Evolutionary conservation across 2,113 vertebrate species (phyloP).

Genomic region (Scomber scombrus): DNA sequence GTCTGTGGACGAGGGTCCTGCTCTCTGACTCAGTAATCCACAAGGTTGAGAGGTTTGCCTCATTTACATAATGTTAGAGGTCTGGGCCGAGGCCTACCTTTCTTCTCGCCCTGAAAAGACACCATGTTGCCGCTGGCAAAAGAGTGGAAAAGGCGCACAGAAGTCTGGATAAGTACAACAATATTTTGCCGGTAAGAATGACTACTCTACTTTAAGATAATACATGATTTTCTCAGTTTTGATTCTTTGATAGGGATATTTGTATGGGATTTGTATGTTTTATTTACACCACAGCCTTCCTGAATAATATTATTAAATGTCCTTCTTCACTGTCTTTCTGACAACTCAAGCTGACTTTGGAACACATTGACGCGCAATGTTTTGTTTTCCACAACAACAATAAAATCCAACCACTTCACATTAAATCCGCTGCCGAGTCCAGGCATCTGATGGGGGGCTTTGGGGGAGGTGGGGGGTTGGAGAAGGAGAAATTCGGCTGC

Average conservation of each 20-base stretch:
- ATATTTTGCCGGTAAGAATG: slow-evolving; percentile 41
- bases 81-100: slow-evolving; percentile 82
- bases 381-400: slow-evolving; percentile 34
- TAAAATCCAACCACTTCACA: slow-evolving; percentile 64
- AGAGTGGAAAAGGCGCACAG: slow-evolving; percentile 42
- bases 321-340: slow-evolving; percentile 26
- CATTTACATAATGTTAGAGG: slow-evolving; percentile 87
- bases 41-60: slow-evolving; percentile 88
- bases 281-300: neutral
- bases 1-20: slow-evolving; percentile 84
- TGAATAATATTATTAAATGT: neutral
- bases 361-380: slow-evolving; percentile 21
- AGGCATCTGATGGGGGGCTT: slow-evolving; percentile 7
- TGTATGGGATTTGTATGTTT: neutral
- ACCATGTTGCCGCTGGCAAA: slow-evolving; percentile 38
- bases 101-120: slow-evolving; percentile 63
- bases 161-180: slow-evolving; percentile 12
- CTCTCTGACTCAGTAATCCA: slow-evolving; percentile 88
- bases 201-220: neutral
- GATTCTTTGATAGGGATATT: neutral
- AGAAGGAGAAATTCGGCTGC: slow-evolving; percentile 11
- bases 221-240: neutral
- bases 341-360: slow-evolving; percentile 45
- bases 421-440: slow-evolving; percentile 52
- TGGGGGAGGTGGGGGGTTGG: too few relatives aligned